Evolutionary conservation across 2,888 invertebrate genomes (phyloP), one percentile per base, ranked within the genome.

Genomic region (Synanthedon vespiformis): DNA sequence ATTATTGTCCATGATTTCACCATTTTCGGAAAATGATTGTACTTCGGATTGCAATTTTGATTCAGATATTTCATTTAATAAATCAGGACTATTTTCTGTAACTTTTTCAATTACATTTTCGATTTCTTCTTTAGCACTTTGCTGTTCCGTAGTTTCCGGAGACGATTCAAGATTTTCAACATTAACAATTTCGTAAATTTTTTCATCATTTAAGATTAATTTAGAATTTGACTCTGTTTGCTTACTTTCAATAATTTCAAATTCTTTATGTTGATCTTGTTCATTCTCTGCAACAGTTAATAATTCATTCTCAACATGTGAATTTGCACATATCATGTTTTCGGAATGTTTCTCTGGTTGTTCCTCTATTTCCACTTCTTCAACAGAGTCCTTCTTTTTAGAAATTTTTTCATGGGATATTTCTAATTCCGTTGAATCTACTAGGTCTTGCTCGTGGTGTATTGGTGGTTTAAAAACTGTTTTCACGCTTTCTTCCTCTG

Each of bases 401-500:
- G 27, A 12, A 10, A 47, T 3, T 40, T 50, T 40, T 34, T 63
- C 60, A 22, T 65, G 63, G n/a, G 62, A 64, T 57, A 70, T 66
- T 64, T 74, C 73, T 13, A 70, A 59, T 62, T 73, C 71, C 22
- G 62, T 61, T 12, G 58, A 60, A 40, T 61, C 58, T 11, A 52
- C 52, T 27, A 70, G 57, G 52, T 63, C 63, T 47, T 61, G 52
- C 40, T 68, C 66, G 44, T 67, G 67, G 34, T 59, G 64, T 40
- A 62, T 57, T 1, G 62, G 60, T 41, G 53, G 55, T 54, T 61
- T 64, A 0, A 57, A 49, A 50, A 53, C 12, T 40, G 53, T 55
- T 47, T 57, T 52, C 12, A 52, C n/a, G 13, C 14, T 44, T 6
- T 54, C 51, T 40, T 55, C 41, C 18, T 47, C 44, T 48, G 27